Evolutionary conservation across 2,888 invertebrate species (phyloP).

Genomic region (Idaea biselata): DNA sequence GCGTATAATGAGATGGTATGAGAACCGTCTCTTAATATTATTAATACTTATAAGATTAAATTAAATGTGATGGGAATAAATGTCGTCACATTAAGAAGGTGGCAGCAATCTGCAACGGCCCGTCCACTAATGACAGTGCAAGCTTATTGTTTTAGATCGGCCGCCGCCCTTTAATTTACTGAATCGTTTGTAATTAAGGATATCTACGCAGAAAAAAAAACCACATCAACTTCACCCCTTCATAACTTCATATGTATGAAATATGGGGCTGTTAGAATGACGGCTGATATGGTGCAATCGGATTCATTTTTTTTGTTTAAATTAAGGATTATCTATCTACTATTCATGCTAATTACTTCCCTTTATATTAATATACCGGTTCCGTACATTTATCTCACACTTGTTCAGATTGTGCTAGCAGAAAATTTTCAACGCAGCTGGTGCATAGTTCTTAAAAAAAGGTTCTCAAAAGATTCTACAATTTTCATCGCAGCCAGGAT

Average conservation of each 20-base stretch:
- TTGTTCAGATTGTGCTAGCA: not conserved
- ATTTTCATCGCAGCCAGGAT: constrained; percentile 33
- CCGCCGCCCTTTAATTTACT: constrained; percentile 72
- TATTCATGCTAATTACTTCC: not conserved
- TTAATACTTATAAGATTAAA: constrained; percentile 54
- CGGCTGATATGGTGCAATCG: constrained; percentile 26
- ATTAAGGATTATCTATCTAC: not conserved
- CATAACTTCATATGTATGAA: constrained; percentile 62
- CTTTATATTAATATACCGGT: not conserved
- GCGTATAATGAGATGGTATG: constrained; percentile 28
- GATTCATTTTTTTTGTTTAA: not conserved
- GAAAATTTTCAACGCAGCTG: constrained; percentile 26
- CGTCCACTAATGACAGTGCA: constrained; percentile 62
- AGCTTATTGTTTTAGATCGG: constrained; percentile 77
- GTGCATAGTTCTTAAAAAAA: constrained; percentile 22
- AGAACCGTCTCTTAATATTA: constrained; percentile 43
- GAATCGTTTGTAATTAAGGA: constrained; percentile 70
- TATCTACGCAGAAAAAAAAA: constrained; percentile 52
- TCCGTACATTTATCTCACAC: not conserved
- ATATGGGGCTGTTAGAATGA: constrained; percentile 45
- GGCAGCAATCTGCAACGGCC: constrained; percentile 52
- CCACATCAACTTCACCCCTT: constrained; percentile 67
- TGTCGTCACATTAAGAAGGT: constrained; percentile 71
- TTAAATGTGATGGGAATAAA: constrained; percentile 52
- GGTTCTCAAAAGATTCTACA: constrained; percentile 9